A percentile compares a stretch with the other conserved stretches of the same genome.
Evolutionary conservation across 2,797 vertebrate species (phyloP).

Genomic region (Podarcis lilfordi): DNA sequence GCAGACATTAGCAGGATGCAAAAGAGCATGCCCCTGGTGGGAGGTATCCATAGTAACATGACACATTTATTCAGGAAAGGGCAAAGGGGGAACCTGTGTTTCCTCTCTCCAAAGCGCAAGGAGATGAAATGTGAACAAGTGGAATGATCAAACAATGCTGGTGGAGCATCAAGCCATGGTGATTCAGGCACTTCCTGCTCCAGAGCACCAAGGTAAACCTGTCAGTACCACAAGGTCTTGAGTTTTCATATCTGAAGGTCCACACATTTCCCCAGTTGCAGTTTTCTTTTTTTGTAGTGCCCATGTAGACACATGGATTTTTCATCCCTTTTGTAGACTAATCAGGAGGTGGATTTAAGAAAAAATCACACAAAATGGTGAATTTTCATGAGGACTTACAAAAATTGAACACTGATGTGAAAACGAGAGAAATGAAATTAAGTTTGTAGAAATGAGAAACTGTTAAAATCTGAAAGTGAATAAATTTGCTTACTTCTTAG

Average conservation of each 20-base stretch:
- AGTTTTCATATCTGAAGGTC: not conserved
- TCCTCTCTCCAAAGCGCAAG: constrained; percentile 26
- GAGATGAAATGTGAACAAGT: constrained; percentile 32
- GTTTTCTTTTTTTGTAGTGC: not conserved
- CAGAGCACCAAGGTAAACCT: not conserved
- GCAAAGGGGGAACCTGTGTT: constrained; percentile 26
- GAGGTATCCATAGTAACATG: constrained; percentile 25
- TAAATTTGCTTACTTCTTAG: not conserved
- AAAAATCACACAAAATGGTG: too few species aligned
- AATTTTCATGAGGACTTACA: too few species aligned
- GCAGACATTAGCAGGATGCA: constrained; percentile 27
- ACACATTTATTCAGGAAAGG: constrained; percentile 32
- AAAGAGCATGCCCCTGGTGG: constrained; percentile 15
- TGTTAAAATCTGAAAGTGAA: too few species aligned
- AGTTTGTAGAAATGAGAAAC: too few species aligned
- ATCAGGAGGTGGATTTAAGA: not conserved
- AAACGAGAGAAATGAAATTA: too few species aligned
- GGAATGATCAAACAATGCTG: not conserved
- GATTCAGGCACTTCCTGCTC: not conserved
- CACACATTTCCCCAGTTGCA: not conserved
- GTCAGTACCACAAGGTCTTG: not conserved
- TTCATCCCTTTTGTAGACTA: not conserved
- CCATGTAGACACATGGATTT: not conserved
- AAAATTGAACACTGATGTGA: too few species aligned
- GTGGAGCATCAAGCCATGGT: constrained; percentile 6